These are phyloP conservation scores for Natrix natrix DNA, from an alignment of 2,797 vertebrate species.

Conservation along the genomic window DNA sequence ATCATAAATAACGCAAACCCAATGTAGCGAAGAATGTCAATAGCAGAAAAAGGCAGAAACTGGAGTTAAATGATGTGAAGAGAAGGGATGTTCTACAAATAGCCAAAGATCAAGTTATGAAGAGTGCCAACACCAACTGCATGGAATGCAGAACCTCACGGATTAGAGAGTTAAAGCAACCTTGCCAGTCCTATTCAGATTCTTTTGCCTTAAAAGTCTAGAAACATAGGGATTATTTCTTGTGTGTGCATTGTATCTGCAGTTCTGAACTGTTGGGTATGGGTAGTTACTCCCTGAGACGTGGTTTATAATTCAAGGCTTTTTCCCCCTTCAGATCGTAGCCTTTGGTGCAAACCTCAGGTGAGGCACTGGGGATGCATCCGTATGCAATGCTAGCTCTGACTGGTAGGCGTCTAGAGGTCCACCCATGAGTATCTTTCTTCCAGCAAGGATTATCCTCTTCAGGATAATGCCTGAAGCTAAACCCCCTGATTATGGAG, in stretches of 20 bases:
- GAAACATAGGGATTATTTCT: not conserved
- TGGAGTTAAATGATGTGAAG: not conserved
- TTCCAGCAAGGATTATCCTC: slow-evolving; percentile 4
- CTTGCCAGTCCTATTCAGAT: not conserved
- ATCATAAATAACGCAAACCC: not conserved
- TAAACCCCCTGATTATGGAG: not conserved
- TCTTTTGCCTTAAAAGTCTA: not conserved
- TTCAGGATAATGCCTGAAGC: not conserved
- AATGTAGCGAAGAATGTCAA: not conserved
- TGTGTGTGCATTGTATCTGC: not conserved
- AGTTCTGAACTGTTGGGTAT: not conserved
- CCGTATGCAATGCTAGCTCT: not conserved
- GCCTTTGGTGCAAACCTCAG: not conserved
- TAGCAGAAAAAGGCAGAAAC: not conserved
- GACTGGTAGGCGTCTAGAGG: not conserved
- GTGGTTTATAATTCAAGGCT: not conserved
- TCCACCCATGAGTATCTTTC: not conserved
- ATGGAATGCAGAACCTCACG: not conserved
- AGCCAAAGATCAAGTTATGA: not conserved
- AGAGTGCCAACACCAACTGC: not conserved
- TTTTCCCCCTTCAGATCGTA: not conserved
- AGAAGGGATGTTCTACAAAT: not conserved
- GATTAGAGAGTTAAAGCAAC: not conserved
- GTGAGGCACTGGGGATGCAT: not conserved
- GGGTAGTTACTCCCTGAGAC: not conserved